Percentiles rank a stretch among this genome's conserved stretches.
phyloP scores from a whole-genome alignment of 2,888 invertebrate genomes.

The Diaphora mendica region DNA sequence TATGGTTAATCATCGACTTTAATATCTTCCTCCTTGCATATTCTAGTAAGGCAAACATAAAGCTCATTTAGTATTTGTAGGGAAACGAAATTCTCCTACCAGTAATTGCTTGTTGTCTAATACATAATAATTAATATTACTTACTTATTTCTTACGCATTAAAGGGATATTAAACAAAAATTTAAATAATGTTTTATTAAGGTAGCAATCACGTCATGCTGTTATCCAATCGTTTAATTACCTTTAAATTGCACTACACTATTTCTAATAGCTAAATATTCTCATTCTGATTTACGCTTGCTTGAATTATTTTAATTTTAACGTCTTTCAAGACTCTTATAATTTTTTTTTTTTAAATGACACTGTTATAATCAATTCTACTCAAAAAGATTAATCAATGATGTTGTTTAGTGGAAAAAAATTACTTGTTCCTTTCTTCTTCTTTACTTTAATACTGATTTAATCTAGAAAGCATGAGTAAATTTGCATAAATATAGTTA shows the following conservation, averaged over 20 bases:
- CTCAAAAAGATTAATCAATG: no score
- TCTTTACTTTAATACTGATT: neutral
- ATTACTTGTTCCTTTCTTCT: no score
- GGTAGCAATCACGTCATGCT: conserved; percentile 54
- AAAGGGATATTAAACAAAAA: no score
- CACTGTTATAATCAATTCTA: no score
- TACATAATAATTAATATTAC: conserved; percentile 33
- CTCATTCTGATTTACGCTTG: conserved; percentile 20
- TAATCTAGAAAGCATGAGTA: conserved; percentile 25
- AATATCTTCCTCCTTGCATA: no score
- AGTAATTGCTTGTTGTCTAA: conserved; percentile 47
- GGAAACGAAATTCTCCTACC: neutral
- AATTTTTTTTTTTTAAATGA: no score
- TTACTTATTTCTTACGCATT: neutral
- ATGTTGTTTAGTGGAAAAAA: neutral
- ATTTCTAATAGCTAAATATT: conserved; percentile 41
- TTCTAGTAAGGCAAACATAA: neutral
- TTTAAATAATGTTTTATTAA: conserved; percentile 33
- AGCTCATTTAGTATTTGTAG: neutral
- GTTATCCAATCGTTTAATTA: conserved; percentile 57
- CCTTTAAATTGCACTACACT: conserved; percentile 46
- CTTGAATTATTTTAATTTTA: no score
- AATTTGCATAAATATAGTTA: conserved; percentile 30
- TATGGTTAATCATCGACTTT: no score
- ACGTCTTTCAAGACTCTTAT: no score